Base-by-base conservation (phyloP, 2,888 invertebrate genomes). In the Choreutis nemorana region DNA sequence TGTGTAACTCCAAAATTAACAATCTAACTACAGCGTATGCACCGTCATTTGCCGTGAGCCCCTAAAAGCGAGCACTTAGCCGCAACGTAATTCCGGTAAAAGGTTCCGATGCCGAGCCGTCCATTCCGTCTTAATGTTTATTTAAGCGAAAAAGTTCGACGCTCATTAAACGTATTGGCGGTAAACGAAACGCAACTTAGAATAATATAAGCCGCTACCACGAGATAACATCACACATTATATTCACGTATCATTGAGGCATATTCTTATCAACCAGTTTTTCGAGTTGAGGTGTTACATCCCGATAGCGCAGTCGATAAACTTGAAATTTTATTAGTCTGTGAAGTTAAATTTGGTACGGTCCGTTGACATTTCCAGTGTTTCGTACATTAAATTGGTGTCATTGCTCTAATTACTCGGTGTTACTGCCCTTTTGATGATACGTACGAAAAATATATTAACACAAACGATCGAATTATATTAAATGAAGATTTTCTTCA, bases 101-200 rank as follows among this genome's bases (percentile, higher is more conserved):
- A 71, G 68, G 65, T 58, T 62, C 48, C 41, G 48, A 48, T 55
- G 54, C 43, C 51, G 42, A 47, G 42, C 48, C 55, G 58, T 63
- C 54, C 59, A 60, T 67, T 68, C 57, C 58, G 54, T 66, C 61
- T 61, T 67, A 66, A 71, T 71, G 68, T 70, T 70, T 68, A 66
- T 72, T 68, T 72, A 65, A 71, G 68, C 63, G 68, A 65, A 71
- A 70, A 70, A 70, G 51, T 70, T 71, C 55, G 55, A 55, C 51
- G 53, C 55, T 71, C 65, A 70, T 72, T 71, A 70, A 62, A 60
- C 42, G 54, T 55, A 70, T 70, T 67, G 66, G 55, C 45, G 61
- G 57, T 61, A 63, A 67, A 68, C 68, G 63, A 70, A 66, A 65
- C 56, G 48, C 49, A 48, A 54, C 54, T 62, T 59, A 56, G 55